phyloP scores from a whole-genome alignment of 2,888 invertebrate species.

The Pristionchus maxplancki region DNA sequence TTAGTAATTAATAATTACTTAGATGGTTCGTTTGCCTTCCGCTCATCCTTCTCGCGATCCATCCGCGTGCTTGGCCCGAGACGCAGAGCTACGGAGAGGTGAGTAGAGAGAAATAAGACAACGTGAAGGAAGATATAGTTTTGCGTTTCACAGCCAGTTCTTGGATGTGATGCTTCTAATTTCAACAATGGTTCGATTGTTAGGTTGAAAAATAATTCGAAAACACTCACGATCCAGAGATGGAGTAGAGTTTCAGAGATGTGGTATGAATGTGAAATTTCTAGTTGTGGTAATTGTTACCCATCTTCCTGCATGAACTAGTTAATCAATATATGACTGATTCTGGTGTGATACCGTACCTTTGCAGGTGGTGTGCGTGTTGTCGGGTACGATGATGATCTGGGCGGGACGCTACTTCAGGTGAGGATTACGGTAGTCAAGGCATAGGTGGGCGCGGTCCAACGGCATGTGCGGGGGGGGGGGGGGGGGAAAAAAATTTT shows the following conservation, averaged over 20 bases:
- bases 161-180: no score
- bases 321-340: not conserved
- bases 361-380: slow-evolving; percentile 56
- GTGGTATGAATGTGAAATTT: no score
- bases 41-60: slow-evolving; percentile 53
- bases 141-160: not conserved
- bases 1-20: not conserved
- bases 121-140: no score
- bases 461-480: no score
- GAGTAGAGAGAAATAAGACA: not conserved
- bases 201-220: no score
- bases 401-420: slow-evolving; percentile 55
- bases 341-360: not conserved
- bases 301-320: no score
- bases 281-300: no score
- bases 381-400: slow-evolving; percentile 56
- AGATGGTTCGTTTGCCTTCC: slow-evolving; percentile 39
- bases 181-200: no score
- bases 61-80: slow-evolving; percentile 62
- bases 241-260: no score
- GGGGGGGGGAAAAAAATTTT: no score
- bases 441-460: no score
- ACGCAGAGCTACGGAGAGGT: slow-evolving; percentile 64
- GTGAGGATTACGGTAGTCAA: slow-evolving; percentile 45
- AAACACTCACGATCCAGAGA: no score